Conservation (phyloP, 2,113 vertebrate species). For the Cyphomyrus plagiostoma region DNA sequence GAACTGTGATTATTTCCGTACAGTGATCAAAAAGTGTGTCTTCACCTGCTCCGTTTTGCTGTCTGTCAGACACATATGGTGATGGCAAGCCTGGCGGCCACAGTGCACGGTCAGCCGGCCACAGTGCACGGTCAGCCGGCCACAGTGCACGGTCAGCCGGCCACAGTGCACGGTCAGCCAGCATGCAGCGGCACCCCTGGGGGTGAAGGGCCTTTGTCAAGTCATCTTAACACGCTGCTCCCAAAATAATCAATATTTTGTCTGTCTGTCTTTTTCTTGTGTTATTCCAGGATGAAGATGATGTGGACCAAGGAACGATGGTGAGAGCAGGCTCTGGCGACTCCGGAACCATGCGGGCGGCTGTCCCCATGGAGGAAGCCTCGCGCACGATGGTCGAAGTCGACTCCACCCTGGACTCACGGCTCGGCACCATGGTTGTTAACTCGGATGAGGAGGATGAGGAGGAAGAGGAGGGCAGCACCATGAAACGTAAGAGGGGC, state of each 20-base stretch:
- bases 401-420: slow-evolving; percentile 66
- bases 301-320: slow-evolving; percentile 84
- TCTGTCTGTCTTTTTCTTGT: neutral
- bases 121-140: no score
- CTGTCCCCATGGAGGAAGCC: slow-evolving; percentile 54
- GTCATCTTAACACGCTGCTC: neutral
- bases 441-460: slow-evolving; percentile 80
- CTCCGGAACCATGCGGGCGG: slow-evolving; percentile 70
- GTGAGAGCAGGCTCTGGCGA: slow-evolving; percentile 69
- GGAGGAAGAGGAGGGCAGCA: slow-evolving; percentile 70
- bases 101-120: neutral
- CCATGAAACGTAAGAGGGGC: slow-evolving; percentile 75
- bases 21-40: neutral
- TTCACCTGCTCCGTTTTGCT: neutral
- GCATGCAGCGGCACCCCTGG: neutral
- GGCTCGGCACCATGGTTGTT: slow-evolving; percentile 91
- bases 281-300: slow-evolving; percentile 77
- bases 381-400: slow-evolving; percentile 75
- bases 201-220: neutral
- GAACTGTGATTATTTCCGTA: neutral
- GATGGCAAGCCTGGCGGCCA: neutral
- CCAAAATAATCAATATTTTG: neutral
- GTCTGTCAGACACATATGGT: neutral
- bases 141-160: no score
- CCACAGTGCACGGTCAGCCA: neutral